Evolutionary conservation across 92 coral and sea anemone species (phyloP).

Genomic region (Chrysogorgia sp.): DNA sequence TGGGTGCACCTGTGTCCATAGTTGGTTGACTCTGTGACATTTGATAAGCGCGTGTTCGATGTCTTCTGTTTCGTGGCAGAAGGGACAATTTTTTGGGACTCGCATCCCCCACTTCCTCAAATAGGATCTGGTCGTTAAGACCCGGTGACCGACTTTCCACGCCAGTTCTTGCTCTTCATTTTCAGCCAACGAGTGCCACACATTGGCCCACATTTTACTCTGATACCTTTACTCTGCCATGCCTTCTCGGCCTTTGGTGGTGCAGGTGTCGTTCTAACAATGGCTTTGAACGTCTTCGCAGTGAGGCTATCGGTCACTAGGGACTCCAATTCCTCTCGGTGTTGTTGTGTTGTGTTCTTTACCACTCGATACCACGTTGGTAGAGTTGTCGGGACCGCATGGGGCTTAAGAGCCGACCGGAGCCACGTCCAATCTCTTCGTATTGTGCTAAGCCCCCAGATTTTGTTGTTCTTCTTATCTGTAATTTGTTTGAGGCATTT

Average conservation of each 20-base stretch:
- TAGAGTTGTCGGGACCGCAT: neutral
- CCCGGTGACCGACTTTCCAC: slow-evolving; percentile 6
- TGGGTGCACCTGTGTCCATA: neutral
- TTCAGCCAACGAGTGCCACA: neutral
- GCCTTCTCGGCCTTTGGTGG: neutral
- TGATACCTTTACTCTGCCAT: neutral
- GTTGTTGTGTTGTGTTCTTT: neutral
- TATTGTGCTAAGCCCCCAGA: slow-evolving; percentile 17
- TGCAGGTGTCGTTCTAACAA: neutral
- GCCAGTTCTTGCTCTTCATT: neutral
- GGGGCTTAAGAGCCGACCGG: neutral
- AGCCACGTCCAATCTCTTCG: slow-evolving; percentile 4
- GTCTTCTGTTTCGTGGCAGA: neutral
- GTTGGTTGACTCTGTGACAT: neutral
- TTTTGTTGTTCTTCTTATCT: neutral
- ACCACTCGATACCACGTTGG: neutral
- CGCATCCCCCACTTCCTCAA: neutral
- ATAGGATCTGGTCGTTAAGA: neutral
- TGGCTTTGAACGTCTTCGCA: neutral
- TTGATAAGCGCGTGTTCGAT: neutral
- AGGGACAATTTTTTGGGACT: neutral
- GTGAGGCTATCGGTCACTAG: neutral
- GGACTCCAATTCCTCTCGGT: neutral
- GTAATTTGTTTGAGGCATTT: slow-evolving; percentile 11
- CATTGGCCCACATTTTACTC: neutral